phyloP scores from a whole-genome alignment of 2,888 invertebrate species.

The Polydrusus tereticollis region DNA sequence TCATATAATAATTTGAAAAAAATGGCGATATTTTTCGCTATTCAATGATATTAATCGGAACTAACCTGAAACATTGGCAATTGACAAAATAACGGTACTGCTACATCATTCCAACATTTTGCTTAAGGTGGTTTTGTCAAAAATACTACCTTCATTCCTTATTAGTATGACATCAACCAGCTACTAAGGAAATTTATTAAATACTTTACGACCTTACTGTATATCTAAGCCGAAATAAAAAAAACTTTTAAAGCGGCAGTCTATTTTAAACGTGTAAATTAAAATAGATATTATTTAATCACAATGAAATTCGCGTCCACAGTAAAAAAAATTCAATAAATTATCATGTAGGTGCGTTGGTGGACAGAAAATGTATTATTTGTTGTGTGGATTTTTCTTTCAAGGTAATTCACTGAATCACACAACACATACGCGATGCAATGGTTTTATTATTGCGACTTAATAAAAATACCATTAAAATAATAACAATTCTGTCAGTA shows the following conservation, averaged over 20 bases:
- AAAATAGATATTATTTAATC: slow-evolving; percentile 49
- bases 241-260: not conserved
- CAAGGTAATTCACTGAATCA: slow-evolving; percentile 52
- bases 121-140: too few relatives aligned
- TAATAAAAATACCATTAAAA: slow-evolving; percentile 47
- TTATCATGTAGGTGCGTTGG: slow-evolving; percentile 47
- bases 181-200: too few relatives aligned
- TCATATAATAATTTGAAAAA: too few relatives aligned
- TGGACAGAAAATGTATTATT: slow-evolving; percentile 51
- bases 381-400: slow-evolving; percentile 51
- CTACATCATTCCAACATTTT: too few relatives aligned
- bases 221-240: too few relatives aligned
- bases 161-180: too few relatives aligned
- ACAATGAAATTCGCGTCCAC: slow-evolving; percentile 36
- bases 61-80: too few relatives aligned
- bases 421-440: slow-evolving; percentile 32
- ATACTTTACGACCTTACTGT: too few relatives aligned
- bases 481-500: slow-evolving; percentile 43
- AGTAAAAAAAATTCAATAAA: slow-evolving; percentile 42
- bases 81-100: too few relatives aligned
- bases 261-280: slow-evolving; percentile 36
- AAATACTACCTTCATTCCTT: too few relatives aligned
- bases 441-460: slow-evolving; percentile 44
- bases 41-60: too few relatives aligned
- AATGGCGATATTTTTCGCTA: too few relatives aligned